Evolutionary conservation across 2,797 vertebrate genomes (phyloP).

Genomic region (Sus cebifrons): DNA sequence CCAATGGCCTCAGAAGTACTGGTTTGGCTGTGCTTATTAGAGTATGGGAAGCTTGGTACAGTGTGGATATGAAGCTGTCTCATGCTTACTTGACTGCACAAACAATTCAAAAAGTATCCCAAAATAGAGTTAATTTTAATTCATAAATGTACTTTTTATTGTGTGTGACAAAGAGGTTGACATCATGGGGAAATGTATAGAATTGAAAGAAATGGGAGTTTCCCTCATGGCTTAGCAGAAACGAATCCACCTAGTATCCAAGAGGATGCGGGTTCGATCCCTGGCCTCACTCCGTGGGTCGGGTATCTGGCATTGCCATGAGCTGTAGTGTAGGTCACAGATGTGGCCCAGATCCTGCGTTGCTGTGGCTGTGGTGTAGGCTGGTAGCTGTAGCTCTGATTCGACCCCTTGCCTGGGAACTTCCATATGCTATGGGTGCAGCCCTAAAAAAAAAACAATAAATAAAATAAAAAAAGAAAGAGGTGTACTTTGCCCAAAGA

Average conservation of each 20-base stretch:
- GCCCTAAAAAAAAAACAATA: no score
- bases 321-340: no score
- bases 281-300: no score
- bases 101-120: conserved; percentile 14
- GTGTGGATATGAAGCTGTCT: not conserved
- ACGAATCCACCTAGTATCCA: no score
- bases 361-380: no score
- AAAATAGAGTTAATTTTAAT: not conserved
- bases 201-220: conserved; percentile 18
- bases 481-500: not conserved
- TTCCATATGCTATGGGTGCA: no score
- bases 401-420: no score
- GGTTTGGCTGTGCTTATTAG: not conserved
- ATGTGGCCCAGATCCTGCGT: no score
- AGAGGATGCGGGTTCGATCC: no score
- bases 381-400: no score
- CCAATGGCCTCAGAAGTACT: not conserved
- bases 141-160: not conserved
- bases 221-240: no score
- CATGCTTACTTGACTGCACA: not conserved
- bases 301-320: no score
- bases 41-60: not conserved
- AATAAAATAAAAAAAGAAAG: not conserved
- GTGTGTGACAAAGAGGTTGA: conserved; percentile 5
- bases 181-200: not conserved